Percentiles rank a stretch among this genome's conserved stretches.
Conservation (phyloP, 2,797 vertebrate species). For the Acridotheres tristis region DNA sequence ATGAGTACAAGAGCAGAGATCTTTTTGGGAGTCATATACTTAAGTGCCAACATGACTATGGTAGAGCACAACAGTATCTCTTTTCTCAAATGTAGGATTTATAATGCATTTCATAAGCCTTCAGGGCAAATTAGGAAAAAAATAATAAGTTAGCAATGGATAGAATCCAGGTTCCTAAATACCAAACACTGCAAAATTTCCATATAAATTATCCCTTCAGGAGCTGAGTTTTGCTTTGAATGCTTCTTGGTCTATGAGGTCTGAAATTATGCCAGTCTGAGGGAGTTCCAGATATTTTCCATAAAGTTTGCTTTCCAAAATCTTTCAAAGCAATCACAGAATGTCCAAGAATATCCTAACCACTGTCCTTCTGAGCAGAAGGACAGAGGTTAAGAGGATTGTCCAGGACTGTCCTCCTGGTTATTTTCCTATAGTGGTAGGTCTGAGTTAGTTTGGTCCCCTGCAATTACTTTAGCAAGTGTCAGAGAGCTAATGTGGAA, state of each 20-base stretch:
- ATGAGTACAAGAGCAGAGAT: not conserved
- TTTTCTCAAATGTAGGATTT: slow-evolving; percentile 43
- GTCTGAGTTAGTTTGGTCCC: not conserved
- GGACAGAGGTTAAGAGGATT: not conserved
- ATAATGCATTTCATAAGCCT: slow-evolving; percentile 68
- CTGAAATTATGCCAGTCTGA: slow-evolving; percentile 78
- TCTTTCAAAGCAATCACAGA: slow-evolving; percentile 65
- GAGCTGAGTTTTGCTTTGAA: slow-evolving; percentile 74
- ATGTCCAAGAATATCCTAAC: slow-evolving; percentile 57
- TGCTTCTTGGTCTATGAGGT: slow-evolving; percentile 78
- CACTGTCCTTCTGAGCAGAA: slow-evolving; percentile 15
- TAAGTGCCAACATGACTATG: not conserved
- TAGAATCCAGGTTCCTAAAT: slow-evolving; percentile 69
- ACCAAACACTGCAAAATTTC: slow-evolving; percentile 74
- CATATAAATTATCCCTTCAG: slow-evolving; percentile 81
- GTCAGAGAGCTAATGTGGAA: not conserved
- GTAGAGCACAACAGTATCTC: not conserved
- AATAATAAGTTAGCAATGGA: slow-evolving; percentile 70
- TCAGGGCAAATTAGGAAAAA: slow-evolving; percentile 72
- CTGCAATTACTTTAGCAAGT: not conserved
- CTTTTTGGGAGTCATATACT: not conserved
- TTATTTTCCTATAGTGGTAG: not conserved
- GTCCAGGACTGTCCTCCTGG: not conserved
- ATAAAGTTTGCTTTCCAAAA: slow-evolving; percentile 69
- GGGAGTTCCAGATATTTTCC: slow-evolving; percentile 76